A percentile compares a stretch with the other conserved stretches of the same genome.
These are phyloP conservation scores for Torymus texanus DNA, from an alignment of 2,888 invertebrate species.

Conservation along the genomic window DNA sequence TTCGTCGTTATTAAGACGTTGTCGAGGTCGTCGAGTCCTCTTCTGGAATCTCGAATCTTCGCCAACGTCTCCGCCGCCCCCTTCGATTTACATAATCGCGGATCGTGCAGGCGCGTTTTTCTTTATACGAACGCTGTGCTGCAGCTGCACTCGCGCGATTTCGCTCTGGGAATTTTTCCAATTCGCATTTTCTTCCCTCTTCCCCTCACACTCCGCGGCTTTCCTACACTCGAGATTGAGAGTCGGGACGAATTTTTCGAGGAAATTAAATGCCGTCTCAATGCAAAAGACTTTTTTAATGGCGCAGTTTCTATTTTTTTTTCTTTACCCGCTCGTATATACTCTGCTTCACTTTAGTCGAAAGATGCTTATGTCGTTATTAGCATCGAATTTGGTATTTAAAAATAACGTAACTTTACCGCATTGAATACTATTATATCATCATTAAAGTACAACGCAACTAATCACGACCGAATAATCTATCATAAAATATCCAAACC, in stretches of 20 bases:
- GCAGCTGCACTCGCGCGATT: not conserved
- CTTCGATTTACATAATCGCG: conserved; percentile 5
- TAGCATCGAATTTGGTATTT: too few relatives aligned
- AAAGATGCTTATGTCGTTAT: too few relatives aligned
- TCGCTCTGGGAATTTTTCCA: conserved; percentile 1
- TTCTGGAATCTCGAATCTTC: not conserved
- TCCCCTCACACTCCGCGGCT: not conserved
- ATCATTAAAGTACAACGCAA: too few relatives aligned
- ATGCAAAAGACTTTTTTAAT: not conserved
- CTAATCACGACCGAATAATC: too few relatives aligned
- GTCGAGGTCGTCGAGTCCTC: not conserved
- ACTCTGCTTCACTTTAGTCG: too few relatives aligned
- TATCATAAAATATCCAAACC: too few relatives aligned
- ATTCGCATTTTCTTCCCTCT: not conserved
- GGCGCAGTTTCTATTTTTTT: not conserved
- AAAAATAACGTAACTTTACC: too few relatives aligned
- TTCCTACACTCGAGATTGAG: not conserved
- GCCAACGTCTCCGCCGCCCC: not conserved
- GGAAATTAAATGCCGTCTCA: not conserved
- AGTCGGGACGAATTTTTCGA: too few relatives aligned
- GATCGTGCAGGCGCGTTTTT: not conserved
- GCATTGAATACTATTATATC: too few relatives aligned
- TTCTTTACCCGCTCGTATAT: too few relatives aligned
- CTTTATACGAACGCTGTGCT: not conserved
- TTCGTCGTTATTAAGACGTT: conserved; percentile 15